phyloP scores from a whole-genome alignment of 2,888 invertebrate species.

The Zhuqinia jingwanae region DNA sequence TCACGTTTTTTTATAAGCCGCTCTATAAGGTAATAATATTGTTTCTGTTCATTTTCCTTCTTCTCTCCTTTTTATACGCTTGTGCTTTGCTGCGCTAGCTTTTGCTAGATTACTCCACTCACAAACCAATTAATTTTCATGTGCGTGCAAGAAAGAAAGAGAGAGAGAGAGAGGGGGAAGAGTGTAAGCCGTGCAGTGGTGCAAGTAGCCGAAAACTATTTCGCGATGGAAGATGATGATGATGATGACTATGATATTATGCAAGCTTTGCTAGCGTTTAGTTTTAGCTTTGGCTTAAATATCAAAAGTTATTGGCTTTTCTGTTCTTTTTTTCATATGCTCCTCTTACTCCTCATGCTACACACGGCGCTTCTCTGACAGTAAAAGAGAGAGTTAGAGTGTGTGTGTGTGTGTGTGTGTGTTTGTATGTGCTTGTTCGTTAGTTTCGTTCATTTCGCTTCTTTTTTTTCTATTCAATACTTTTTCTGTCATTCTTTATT shows the following conservation, averaged over 20 bases:
- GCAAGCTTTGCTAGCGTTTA: constrained; percentile 44
- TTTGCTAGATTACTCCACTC: constrained; percentile 45
- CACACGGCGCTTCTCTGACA: background rate
- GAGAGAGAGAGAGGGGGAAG: background rate
- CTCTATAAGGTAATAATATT: constrained; percentile 9
- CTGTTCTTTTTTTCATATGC: constrained; percentile 1
- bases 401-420: background rate
- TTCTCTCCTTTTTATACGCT: background rate
- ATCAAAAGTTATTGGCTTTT: constrained; percentile 69
- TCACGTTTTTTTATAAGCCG: background rate
- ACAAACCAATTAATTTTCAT: constrained; percentile 66
- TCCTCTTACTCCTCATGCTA: background rate
- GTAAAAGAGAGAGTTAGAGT: background rate
- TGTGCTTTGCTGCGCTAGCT: constrained; percentile 26
- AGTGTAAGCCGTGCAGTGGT: constrained; percentile 3
- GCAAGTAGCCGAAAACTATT: constrained; percentile 48
- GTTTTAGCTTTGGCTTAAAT: constrained; percentile 53
- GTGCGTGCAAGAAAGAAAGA: background rate
- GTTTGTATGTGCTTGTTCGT: background rate
- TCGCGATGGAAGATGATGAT: constrained; percentile 32
- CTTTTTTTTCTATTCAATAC: constrained; percentile 10
- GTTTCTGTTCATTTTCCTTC: background rate
- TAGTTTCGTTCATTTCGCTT: constrained; percentile 37
- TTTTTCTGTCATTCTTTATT: too few relatives aligned
- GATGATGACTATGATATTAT: constrained; percentile 49